Percentiles rank a stretch among this genome's conserved stretches.
These are phyloP conservation scores for Leptogaster cylindrica DNA, from an alignment of 2,888 invertebrate species.

Conservation along the genomic window DNA sequence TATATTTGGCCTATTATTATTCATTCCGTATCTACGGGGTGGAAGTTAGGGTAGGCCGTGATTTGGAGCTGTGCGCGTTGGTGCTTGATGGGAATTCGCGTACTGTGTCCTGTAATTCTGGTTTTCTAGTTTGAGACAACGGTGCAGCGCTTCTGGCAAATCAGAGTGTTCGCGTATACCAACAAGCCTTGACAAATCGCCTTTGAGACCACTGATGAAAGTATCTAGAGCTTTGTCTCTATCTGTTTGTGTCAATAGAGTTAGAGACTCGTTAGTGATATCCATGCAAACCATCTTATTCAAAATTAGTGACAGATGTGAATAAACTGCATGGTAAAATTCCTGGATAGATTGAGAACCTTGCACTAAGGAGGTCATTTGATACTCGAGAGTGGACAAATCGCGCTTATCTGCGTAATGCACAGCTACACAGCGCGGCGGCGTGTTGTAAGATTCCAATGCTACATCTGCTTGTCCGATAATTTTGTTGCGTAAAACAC, in stretches of 20 bases:
- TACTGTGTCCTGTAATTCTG: not conserved
- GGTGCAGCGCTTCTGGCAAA: too few species aligned
- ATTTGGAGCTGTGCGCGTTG: not conserved
- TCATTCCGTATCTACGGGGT: not conserved
- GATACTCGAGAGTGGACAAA: too few species aligned
- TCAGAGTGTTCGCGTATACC: too few species aligned
- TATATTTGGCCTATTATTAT: not conserved
- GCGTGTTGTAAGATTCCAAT: too few species aligned
- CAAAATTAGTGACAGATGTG: conserved; percentile 7
- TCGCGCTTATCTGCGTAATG: conserved; percentile 44
- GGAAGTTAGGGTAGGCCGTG: not conserved
- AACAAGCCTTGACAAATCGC: not conserved
- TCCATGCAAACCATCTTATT: conserved; percentile 2
- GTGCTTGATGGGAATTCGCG: not conserved
- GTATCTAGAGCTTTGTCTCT: conserved; percentile 49
- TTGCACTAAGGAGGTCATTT: conserved; percentile 43
- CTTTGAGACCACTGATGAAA: conserved; percentile 25
- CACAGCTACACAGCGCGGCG: conserved; percentile 15
- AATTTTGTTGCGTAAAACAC: too few species aligned
- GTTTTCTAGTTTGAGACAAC: not conserved
- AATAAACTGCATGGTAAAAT: conserved; percentile 47
- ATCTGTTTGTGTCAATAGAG: conserved; percentile 29
- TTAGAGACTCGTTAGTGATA: not conserved
- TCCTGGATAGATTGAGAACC: conserved; percentile 42
- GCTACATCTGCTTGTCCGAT: too few species aligned